Evolutionary conservation across 2,888 invertebrate genomes (phyloP).

Genomic region (Tricholauxania praeusta): DNA sequence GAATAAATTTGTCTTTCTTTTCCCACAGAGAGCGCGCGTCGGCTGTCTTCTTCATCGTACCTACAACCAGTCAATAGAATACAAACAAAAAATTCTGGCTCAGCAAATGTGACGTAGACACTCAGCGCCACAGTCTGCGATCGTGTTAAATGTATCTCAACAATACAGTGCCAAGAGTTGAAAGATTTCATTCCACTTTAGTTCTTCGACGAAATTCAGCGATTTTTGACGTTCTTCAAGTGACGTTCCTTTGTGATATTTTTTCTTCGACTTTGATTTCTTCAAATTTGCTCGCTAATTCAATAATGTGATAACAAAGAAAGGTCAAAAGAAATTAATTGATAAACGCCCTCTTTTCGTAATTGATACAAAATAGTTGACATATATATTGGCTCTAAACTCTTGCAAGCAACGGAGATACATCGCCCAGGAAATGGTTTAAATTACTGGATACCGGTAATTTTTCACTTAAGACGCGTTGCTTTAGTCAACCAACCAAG

Average conservation of each 20-base stretch:
- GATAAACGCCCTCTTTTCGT: too few species aligned
- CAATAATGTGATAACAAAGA: too few species aligned
- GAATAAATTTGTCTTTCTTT: too few species aligned
- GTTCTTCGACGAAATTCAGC: conserved; percentile 56
- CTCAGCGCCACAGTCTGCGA: neutral
- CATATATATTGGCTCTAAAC: too few species aligned
- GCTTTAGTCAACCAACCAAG: conserved; percentile 9
- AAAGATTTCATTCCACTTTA: conserved; percentile 42
- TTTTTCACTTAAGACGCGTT: conserved; percentile 38
- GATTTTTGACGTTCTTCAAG: conserved; percentile 52
- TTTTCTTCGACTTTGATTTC: too few species aligned
- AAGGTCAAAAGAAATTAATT: too few species aligned
- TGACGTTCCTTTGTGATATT: conserved; percentile 6
- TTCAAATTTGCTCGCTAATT: too few species aligned
- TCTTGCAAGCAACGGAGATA: too few species aligned
- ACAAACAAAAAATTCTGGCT: neutral
- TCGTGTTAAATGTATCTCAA: conserved; percentile 14
- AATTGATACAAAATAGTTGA: too few species aligned
- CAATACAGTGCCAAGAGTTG: neutral
- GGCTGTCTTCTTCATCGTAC: too few species aligned
- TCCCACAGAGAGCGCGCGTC: too few species aligned
- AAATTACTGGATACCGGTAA: conserved; percentile 34
- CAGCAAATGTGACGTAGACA: neutral
- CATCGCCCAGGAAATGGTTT: conserved; percentile 25
- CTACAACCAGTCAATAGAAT: too few species aligned